phyloP scores from a whole-genome alignment of 2,888 invertebrate genomes.

The Apamea sordens region DNA sequence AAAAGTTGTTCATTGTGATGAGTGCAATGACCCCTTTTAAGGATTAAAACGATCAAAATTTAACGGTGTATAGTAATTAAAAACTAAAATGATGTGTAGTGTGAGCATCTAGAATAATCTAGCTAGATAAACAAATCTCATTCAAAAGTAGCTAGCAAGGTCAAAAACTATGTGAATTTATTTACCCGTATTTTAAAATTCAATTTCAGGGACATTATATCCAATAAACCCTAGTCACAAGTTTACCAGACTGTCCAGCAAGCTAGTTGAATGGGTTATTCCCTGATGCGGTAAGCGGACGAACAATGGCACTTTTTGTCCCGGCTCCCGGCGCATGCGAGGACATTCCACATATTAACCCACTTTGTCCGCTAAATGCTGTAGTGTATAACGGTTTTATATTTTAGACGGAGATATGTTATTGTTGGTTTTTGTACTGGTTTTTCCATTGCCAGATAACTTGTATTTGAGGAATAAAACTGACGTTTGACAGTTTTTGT shows the following conservation, averaged over 20 bases:
- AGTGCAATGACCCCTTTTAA: no score
- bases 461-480: no score
- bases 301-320: slow-evolving; percentile 28
- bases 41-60: no score
- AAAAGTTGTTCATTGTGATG: no score
- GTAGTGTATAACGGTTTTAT: slow-evolving; percentile 2
- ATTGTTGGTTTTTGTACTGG: not conserved
- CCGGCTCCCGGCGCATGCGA: slow-evolving; percentile 8
- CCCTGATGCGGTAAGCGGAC: slow-evolving; percentile 1
- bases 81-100: not conserved
- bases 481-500: no score
- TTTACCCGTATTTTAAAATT: not conserved
- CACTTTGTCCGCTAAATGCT: slow-evolving; percentile 24
- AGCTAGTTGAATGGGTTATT: slow-evolving; percentile 26
- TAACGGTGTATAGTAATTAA: not conserved
- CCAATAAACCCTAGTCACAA: not conserved
- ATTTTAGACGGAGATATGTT: not conserved
- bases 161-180: not conserved
- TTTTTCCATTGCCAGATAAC: no score
- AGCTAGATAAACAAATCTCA: not conserved
- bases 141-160: not conserved
- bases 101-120: no score
- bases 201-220: not conserved
- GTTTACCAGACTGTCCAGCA: not conserved
- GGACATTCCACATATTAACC: slow-evolving; percentile 46